A percentile compares a stretch with the other conserved stretches of the same genome.
Conservation (phyloP, 2,797 vertebrate genomes). For the Basileuterus tristriatus region DNA sequence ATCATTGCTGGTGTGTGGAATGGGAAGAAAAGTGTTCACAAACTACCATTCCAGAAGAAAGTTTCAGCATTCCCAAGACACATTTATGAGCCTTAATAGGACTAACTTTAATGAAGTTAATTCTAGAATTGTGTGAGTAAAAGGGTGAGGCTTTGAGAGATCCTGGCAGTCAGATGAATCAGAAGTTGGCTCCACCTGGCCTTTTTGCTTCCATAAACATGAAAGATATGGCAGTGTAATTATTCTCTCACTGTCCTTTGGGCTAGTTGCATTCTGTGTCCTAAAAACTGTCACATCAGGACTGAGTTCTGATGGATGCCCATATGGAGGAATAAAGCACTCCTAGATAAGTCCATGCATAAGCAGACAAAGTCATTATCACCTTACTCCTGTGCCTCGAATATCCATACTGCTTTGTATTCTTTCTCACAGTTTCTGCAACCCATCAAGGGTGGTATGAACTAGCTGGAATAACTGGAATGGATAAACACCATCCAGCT, state of each 20-base stretch:
- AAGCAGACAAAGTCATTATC: neutral
- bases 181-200: neutral
- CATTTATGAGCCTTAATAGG: constrained; percentile 28
- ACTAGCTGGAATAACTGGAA: constrained; percentile 47
- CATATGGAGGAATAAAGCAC: neutral
- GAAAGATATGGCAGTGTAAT: neutral
- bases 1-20: constrained; percentile 10
- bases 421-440: constrained; percentile 26
- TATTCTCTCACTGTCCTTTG: neutral
- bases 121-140: constrained; percentile 36
- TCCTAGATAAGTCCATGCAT: neutral
- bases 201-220: constrained; percentile 4
- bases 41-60: constrained; percentile 12
- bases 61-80: constrained; percentile 31
- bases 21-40: neutral
- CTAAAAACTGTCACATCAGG: neutral
- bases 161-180: constrained; percentile 23
- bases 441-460: neutral
- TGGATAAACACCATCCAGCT: constrained; percentile 11
- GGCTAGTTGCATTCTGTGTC: neutral
- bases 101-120: constrained; percentile 34
- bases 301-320: neutral
- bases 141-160: constrained; percentile 49
- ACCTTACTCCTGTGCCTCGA: neutral
- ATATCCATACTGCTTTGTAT: neutral